Conservation (phyloP, 2,888 invertebrate species). For the Ctenicera cuprea region DNA sequence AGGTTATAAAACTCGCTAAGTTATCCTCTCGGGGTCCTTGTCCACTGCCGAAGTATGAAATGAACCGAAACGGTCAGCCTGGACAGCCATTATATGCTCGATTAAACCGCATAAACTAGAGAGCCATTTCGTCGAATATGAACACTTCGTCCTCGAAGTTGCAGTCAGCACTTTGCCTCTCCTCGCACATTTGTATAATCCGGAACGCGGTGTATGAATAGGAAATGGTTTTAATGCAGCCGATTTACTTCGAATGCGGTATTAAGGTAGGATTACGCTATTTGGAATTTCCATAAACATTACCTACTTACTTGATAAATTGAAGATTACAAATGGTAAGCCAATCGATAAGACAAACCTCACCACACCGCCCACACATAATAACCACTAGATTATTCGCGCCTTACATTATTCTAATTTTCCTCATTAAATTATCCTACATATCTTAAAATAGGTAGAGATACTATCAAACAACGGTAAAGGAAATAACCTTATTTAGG, state of each 20-base stretch:
- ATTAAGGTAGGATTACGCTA: constrained; percentile 49
- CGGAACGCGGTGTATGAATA: constrained; percentile 56
- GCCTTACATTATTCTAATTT: not conserved
- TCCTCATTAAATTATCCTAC: not conserved
- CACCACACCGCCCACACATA: not conserved
- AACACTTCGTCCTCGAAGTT: constrained; percentile 60
- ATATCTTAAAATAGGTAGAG: too few species aligned
- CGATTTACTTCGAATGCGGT: constrained; percentile 51
- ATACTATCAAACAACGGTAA: too few species aligned
- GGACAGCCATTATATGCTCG: constrained; percentile 68
- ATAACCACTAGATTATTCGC: not conserved
- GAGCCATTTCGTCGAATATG: constrained; percentile 65
- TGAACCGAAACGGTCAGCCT: constrained; percentile 65
- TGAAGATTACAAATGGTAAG: constrained; percentile 44
- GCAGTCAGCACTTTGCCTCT: constrained; percentile 62
- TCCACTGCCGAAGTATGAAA: constrained; percentile 60
- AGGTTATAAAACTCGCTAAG: constrained; percentile 64
- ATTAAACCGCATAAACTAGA: constrained; percentile 69
- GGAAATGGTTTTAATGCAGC: constrained; percentile 59
- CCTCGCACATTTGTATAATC: constrained; percentile 62
- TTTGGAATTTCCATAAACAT: constrained; percentile 51
- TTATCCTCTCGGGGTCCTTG: constrained; percentile 62
- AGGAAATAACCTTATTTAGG: too few species aligned
- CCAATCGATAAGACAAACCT: constrained; percentile 23
- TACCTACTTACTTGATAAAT: constrained; percentile 48